Conservation (phyloP, 2,113 vertebrate genomes). For the Lepisosteus oculatus region DNA sequence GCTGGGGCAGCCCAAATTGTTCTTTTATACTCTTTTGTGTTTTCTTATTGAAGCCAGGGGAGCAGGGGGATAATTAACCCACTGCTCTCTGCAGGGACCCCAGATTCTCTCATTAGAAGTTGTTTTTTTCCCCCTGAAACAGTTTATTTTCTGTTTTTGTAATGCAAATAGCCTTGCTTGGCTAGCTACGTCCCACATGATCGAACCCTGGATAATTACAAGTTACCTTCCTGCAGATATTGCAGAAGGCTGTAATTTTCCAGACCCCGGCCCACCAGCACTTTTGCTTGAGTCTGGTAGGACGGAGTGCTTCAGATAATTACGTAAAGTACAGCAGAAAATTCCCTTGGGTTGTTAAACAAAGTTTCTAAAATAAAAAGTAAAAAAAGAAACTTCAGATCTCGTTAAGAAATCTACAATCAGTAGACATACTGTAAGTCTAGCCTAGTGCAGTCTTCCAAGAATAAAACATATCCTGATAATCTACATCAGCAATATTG, state of each 20-base stretch:
- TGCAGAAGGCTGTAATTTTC: slow-evolving; percentile 27
- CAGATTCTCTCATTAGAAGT: slow-evolving; percentile 41
- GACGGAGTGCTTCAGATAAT: too few relatives aligned
- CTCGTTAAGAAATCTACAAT: too few relatives aligned
- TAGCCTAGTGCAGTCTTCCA: too few relatives aligned
- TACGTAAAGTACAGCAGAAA: too few relatives aligned
- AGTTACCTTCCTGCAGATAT: slow-evolving; percentile 42
- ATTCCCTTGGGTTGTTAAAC: too few relatives aligned
- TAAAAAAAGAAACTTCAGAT: too few relatives aligned
- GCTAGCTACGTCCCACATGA: slow-evolving; percentile 49
- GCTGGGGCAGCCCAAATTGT: slow-evolving; percentile 76
- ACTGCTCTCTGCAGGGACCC: slow-evolving; percentile 52
- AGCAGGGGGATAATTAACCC: slow-evolving; percentile 68
- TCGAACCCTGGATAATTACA: slow-evolving; percentile 44
- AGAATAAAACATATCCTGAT: too few relatives aligned
- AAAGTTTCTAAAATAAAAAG: too few relatives aligned
- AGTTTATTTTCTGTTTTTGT: slow-evolving; percentile 47
- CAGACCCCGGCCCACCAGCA: too few relatives aligned
- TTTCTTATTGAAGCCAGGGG: slow-evolving; percentile 73
- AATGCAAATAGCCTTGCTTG: slow-evolving; percentile 52
- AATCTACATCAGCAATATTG: too few relatives aligned
- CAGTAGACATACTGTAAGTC: too few relatives aligned
- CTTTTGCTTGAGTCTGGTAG: too few relatives aligned
- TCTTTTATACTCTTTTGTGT: slow-evolving; percentile 76
- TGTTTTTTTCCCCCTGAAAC: slow-evolving; percentile 44